These are phyloP conservation scores for Sporophila hypoxantha DNA, from an alignment of 2,113 vertebrate species.

Conservation along the genomic window DNA sequence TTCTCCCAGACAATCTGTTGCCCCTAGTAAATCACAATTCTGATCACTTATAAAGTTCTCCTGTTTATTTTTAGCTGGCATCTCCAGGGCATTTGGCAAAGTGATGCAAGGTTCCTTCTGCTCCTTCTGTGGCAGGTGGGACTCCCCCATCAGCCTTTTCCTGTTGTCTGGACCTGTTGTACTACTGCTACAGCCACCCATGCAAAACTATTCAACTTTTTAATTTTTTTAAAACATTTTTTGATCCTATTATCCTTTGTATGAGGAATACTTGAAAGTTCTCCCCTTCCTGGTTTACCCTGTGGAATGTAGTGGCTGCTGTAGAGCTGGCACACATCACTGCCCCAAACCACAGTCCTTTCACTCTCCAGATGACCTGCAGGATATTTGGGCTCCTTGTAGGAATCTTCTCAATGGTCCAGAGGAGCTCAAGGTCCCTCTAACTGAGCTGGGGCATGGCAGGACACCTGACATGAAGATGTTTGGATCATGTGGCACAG, in stretches of 20 bases:
- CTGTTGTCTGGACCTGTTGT: neutral
- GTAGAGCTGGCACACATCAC: neutral
- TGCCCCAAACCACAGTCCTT: neutral
- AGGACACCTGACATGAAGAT: neutral
- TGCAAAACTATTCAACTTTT: neutral
- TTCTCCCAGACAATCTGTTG: neutral
- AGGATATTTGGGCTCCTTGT: neutral
- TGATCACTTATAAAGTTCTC: neutral
- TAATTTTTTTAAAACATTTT: neutral
- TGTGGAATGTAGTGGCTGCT: neutral
- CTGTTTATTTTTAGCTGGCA: neutral
- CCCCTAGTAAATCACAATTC: neutral
- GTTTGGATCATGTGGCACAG: neutral
- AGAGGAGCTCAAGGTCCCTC: neutral
- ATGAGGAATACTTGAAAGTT: neutral
- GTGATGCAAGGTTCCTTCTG: neutral
- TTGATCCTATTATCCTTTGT: neutral
- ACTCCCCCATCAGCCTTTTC: neutral
- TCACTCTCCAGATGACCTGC: neutral
- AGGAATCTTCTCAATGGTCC: neutral
- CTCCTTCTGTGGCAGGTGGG: neutral
- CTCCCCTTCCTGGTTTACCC: neutral
- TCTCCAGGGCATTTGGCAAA: conserved; percentile 10
- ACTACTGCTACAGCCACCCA: neutral
- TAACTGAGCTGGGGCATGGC: neutral